Conservation (phyloP, 1,140 invertebrate genomes). For the Panulirus ornatus region DNA sequence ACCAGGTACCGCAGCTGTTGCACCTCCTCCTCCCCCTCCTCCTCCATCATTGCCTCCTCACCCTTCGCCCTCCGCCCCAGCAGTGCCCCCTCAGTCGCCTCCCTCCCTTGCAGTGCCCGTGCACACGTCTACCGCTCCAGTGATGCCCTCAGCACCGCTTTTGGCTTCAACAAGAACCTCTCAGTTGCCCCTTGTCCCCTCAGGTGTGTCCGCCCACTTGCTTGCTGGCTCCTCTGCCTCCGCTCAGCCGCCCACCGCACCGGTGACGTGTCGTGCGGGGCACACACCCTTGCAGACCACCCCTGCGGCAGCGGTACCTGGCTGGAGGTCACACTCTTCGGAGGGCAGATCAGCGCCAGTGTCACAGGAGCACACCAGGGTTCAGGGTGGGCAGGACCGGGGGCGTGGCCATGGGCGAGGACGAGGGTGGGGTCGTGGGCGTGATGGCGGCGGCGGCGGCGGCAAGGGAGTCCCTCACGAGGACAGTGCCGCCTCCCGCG, state of each 20-base stretch:
- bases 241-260: background rate
- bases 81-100: background rate
- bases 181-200: background rate
- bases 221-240: background rate
- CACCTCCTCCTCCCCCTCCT: background rate
- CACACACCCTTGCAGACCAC: background rate
- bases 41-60: background rate
- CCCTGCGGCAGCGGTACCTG: background rate
- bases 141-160: background rate
- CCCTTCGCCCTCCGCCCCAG: no score
- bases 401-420: background rate
- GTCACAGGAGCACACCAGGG: background rate
- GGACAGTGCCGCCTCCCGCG: background rate
- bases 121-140: background rate
- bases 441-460: no score
- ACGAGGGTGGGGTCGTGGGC: background rate
- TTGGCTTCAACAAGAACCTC: background rate
- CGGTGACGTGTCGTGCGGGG: no score
- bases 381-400: background rate
- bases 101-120: background rate
- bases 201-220: no score
- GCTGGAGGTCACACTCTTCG: background rate
- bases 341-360: background rate
- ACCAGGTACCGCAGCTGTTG: constrained; percentile 18
- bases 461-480: background rate